Evolutionary conservation across 2,113 vertebrate species (phyloP).

Genomic region (Phylloscopus trochiloides): DNA sequence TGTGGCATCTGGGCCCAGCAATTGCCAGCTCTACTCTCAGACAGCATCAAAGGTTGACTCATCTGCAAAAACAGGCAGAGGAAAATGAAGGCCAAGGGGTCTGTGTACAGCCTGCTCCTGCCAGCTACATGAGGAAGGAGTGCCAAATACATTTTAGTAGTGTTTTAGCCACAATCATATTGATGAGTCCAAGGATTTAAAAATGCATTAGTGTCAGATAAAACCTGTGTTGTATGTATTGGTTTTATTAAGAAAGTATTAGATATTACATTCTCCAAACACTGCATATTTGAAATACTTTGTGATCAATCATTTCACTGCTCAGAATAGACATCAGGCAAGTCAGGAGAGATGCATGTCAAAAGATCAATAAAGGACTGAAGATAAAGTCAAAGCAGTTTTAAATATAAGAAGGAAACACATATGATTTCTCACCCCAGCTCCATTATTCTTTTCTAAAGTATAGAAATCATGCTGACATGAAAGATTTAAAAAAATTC

Average conservation of each 20-base stretch:
- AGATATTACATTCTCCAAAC: not conserved
- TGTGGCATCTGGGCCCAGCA: conserved; percentile 32
- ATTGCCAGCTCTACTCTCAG: conserved; percentile 15
- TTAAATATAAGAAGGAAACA: not conserved
- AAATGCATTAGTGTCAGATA: not conserved
- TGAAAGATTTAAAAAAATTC: not conserved
- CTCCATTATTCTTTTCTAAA: not conserved
- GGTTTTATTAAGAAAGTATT: not conserved
- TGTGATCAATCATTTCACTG: not conserved
- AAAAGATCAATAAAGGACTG: not conserved
- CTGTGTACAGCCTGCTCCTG: not conserved
- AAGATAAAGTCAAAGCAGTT: not conserved
- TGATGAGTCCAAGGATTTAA: not conserved
- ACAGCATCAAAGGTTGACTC: not conserved
- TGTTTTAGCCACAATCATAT: not conserved
- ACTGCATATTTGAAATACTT: not conserved
- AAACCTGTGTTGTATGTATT: not conserved
- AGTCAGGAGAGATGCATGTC: not conserved
- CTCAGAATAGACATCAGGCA: not conserved
- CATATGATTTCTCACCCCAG: not conserved
- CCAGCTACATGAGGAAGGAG: not conserved
- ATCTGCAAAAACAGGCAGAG: not conserved
- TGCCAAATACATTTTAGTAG: conserved; percentile 12
- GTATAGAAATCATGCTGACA: not conserved
- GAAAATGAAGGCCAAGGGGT: not conserved